Conservation (phyloP, 2,888 invertebrate species). For the Drosophila anceps region DNA sequence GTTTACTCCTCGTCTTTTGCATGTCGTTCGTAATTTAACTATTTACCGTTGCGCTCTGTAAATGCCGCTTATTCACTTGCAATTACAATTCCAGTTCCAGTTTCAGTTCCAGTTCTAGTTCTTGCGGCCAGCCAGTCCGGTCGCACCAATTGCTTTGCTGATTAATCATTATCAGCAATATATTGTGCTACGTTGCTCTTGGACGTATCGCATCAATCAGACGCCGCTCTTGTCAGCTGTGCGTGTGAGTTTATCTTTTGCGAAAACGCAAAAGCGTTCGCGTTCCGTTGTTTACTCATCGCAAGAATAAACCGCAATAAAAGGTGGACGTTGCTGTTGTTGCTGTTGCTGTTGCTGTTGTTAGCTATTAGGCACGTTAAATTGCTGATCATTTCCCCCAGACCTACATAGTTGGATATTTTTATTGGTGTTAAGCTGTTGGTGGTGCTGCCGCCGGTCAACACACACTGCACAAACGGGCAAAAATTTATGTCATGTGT, state of each 20-base stretch:
- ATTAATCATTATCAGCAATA: constrained; percentile 61
- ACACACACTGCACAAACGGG: constrained; percentile 47
- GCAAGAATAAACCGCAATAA: constrained; percentile 61
- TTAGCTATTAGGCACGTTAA: constrained; percentile 59
- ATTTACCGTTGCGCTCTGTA: constrained; percentile 60
- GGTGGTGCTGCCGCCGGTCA: constrained; percentile 14
- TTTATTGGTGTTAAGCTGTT: constrained; percentile 72
- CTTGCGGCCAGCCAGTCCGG: constrained; percentile 11
- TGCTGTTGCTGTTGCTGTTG: constrained; percentile 35
- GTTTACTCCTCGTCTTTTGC: constrained; percentile 10
- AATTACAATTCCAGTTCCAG: constrained; percentile 2
- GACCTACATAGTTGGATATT: constrained; percentile 47
- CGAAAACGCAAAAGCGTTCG: constrained; percentile 18
- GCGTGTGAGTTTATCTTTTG: constrained; percentile 52
- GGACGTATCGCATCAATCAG: constrained; percentile 63
- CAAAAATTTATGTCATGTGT: constrained; percentile 66
- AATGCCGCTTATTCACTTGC: constrained; percentile 61
- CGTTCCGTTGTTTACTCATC: constrained; percentile 66
- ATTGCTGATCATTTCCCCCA: constrained; percentile 60
- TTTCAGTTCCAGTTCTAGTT: constrained; percentile 35
- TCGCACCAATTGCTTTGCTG: constrained; percentile 43
- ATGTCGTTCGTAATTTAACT: constrained; percentile 38
- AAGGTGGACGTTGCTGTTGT: constrained; percentile 31
- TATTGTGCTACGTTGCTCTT: constrained; percentile 49
- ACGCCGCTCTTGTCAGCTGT: constrained; percentile 21